Base-by-base conservation (phyloP, 2,797 vertebrate genomes). In the Cichlasoma orientale region DNA sequence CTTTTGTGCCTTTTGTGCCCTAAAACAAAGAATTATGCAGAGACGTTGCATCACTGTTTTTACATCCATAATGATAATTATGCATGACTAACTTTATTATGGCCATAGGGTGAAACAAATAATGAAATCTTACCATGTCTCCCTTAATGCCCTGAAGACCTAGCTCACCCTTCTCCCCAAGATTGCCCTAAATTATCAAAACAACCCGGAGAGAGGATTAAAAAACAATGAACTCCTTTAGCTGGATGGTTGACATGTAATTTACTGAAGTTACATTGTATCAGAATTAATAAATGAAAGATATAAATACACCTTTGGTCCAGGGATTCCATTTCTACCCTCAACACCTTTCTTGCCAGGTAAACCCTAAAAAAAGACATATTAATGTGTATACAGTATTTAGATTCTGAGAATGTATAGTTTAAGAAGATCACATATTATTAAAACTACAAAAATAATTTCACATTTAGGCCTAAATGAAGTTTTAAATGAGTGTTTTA, bases 121-220 rank as follows among this genome's bases (percentile, higher is more conserved):
- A 18, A 82, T 68, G 18, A 80, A 81, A 5, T 82, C 88, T 50
- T 82, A 96, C 95, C 87, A 52, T 72, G 27, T 87, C 11, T 88
- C 95, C 95, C 88, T 78, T 88, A 54, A 70, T n/a, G 36, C 95
- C 95, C 47, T 53, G 74, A 70, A 47, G 73, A 19, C 95, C 95
- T 25, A 56, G 59, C 31, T 61, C 72, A 54, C 95, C 95, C 31
- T 38, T 81, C 53, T 88, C 78, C 58, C 95, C 95, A 50, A 27
- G 38, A 74, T 81, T 86, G 29, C 95, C 95, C 96, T 96, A 74
- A 82, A 83, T 78, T 50, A 5, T 8, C 77, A 18, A 77, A 79
- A 78, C 54, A 84, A 11, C 82, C 1, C 82, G 44, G 47, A 90
- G 13, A 87, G 3, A 79, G 19, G 75, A 21, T 63, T 29, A 19